These are phyloP conservation scores for Lasioglossum leucozonium DNA, from an alignment of 2,888 invertebrate species.

Conservation along the genomic window DNA sequence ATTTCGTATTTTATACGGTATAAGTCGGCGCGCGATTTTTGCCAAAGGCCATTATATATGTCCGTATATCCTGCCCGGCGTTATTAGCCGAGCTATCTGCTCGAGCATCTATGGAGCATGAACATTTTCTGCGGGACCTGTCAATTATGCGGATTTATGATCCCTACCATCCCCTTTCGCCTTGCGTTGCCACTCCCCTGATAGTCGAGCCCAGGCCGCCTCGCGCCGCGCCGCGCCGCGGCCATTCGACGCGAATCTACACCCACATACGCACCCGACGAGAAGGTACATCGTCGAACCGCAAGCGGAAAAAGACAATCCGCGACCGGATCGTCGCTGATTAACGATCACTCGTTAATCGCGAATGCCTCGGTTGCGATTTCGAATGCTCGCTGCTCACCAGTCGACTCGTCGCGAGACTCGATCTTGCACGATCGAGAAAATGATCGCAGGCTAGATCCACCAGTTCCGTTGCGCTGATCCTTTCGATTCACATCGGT, in stretches of 20 bases:
- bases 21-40: conserved; percentile 42
- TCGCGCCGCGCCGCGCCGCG: conserved; percentile 9
- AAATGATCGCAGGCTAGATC: background rate
- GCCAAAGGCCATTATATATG: conserved; percentile 59
- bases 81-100: conserved; percentile 73
- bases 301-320: conserved; percentile 13
- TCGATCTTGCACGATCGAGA: conserved; percentile 11
- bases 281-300: conserved; percentile 25
- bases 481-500: background rate
- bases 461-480: background rate
- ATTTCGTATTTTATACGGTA: conserved; percentile 36
- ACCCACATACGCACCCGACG: conserved; percentile 29
- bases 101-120: conserved; percentile 68
- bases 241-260: conserved; percentile 22
- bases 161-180: conserved; percentile 36
- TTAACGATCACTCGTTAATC: conserved; percentile 57
- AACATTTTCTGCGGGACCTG: conserved; percentile 74
- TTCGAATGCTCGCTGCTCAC: conserved; percentile 17
- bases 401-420: conserved; percentile 28
- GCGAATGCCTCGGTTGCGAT: conserved; percentile 57
- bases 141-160: conserved; percentile 82
- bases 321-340: conserved; percentile 36
- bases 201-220: background rate
- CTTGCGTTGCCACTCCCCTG: background rate
- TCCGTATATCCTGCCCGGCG: conserved; percentile 50